Evolutionary conservation across 2,797 vertebrate species (phyloP).

Genomic region (Parotocinclus haroldoi): DNA sequence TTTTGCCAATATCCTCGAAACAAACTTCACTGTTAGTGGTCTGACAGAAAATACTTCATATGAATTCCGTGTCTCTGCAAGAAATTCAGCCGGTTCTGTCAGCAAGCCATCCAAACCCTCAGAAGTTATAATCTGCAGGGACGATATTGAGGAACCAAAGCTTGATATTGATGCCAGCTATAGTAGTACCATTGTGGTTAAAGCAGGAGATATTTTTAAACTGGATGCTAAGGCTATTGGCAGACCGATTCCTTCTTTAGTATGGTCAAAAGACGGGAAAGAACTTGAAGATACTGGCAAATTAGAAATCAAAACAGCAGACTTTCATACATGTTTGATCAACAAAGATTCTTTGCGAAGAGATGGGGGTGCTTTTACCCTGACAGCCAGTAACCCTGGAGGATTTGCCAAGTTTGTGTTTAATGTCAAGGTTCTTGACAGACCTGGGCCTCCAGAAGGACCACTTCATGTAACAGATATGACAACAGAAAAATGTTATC

Average conservation of each 20-base stretch:
- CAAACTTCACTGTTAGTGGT: constrained; percentile 92
- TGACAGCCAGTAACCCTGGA: constrained; percentile 94
- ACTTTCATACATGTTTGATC: constrained; percentile 85
- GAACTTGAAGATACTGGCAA: constrained; percentile 90
- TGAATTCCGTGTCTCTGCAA: constrained; percentile 94
- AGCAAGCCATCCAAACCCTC: constrained; percentile 92
- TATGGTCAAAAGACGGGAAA: constrained; percentile 95
- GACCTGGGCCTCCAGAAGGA: constrained; percentile 92
- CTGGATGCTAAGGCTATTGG: constrained; percentile 89
- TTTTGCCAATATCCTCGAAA: constrained; percentile 95
- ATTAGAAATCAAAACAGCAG: constrained; percentile 88
- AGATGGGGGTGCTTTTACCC: constrained; percentile 85
- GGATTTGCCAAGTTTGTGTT: constrained; percentile 95
- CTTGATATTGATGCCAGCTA: constrained; percentile 88
- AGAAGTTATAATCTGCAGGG: constrained; percentile 89
- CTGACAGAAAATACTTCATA: constrained; percentile 91
- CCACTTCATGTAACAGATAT: constrained; percentile 91
- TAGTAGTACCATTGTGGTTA: constrained; percentile 84
- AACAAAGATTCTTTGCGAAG: constrained; percentile 91
- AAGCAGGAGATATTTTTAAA: constrained; percentile 94
- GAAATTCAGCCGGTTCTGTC: constrained; percentile 90
- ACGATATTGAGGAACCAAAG: constrained; percentile 92
- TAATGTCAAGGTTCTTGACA: constrained; percentile 93
- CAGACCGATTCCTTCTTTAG: constrained; percentile 86
- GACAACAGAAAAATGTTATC: constrained; percentile 91